Evolutionary conservation across 2,888 invertebrate genomes (phyloP), one percentile per base, ranked within the genome.

Genomic region (Caenorhabditis sp.): DNA sequence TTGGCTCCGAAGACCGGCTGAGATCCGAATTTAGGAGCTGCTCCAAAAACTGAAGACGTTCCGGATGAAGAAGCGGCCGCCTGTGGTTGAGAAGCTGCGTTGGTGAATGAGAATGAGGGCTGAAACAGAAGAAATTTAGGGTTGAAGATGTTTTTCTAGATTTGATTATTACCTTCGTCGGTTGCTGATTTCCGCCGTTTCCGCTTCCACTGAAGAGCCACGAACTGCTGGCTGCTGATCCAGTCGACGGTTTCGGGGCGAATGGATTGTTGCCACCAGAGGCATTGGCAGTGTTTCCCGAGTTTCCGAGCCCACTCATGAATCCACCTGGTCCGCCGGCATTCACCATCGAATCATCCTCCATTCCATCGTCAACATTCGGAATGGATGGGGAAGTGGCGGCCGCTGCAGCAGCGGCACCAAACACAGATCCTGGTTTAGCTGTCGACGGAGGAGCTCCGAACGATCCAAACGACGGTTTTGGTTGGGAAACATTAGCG

Each of bases 311-410:
- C 13, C 81, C 81, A 26, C 65, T 81, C 81, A 81, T 81, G 32
- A 81, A 76, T 47, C 76, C 81, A 28, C 72, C 68, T 3, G 62
- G 24, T 24, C 67, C 76, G 28, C 78, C 78, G 18, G 44, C 64
- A 44, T 58, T 65, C 4, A n/a, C 58, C 44, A 67, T 56, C 20
- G 81, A 76, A 40, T 81, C 81, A 28, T 81, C 81, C 28, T 81
- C 81, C 81, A 81, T 81, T 55, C 81, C 81, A 28, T 70, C 70
- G 55, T 76, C 81, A 13, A 70, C 60, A 18, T 51, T 78, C 3
- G 67, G 72, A n/a, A 69, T 58, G 5, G 56, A 58, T 2, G 74
- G 69, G 18, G 68, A 40, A 2, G 65, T 56, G 1, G 47, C 44
- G 8, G 47, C 67, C n/a, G 71, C 60, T 0, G 68, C 56, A 5